These are phyloP conservation scores for Teleiodes luculella DNA, from an alignment of 2,888 invertebrate genomes.

Conservation along the genomic window DNA sequence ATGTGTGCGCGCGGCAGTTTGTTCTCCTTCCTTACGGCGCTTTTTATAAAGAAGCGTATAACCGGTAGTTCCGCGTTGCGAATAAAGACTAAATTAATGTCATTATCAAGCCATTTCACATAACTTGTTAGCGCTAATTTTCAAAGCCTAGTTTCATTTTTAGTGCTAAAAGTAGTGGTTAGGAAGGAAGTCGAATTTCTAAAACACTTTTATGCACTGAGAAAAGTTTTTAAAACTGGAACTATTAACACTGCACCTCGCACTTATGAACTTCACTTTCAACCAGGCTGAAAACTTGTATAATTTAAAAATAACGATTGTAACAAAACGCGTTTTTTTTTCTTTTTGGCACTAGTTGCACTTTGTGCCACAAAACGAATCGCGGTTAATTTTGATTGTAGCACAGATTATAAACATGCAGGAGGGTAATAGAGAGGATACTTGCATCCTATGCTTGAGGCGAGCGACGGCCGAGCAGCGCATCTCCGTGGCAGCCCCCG, in stretches of 20 bases:
- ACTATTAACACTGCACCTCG: not conserved
- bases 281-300: not conserved
- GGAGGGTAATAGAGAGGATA: conserved; percentile 37
- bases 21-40: conserved; percentile 4
- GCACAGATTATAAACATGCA: not conserved
- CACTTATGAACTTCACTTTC: not conserved
- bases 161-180: not conserved
- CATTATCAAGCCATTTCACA: not conserved
- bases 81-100: not conserved
- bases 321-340: too few species aligned
- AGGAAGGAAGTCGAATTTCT: not conserved
- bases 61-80: conserved; percentile 1
- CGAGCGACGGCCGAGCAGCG: conserved; percentile 61
- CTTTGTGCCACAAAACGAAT: not conserved
- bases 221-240: not conserved
- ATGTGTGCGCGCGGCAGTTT: conserved; percentile 17
- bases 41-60: not conserved
- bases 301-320: not conserved
- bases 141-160: not conserved
- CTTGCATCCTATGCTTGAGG: conserved; percentile 69
- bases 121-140: not conserved
- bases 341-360: too few species aligned
- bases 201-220: not conserved
- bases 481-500: conserved; percentile 55
- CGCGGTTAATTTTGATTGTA: not conserved